phyloP scores from a whole-genome alignment of 2,797 vertebrate genomes.

The Cygnus olor region DNA sequence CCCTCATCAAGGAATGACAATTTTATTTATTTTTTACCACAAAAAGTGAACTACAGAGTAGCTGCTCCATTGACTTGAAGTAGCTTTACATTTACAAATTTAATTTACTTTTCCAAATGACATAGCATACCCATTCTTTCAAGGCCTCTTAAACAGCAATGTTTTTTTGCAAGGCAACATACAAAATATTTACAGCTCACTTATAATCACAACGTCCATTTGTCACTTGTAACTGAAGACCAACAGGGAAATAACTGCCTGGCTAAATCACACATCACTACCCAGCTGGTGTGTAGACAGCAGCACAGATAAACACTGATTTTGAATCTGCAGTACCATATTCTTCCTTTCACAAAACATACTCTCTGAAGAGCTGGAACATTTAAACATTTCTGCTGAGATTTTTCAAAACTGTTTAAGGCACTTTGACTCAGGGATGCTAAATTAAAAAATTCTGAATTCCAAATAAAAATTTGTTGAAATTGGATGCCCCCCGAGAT shows the following conservation, averaged over 20 bases:
- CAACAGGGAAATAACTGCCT: background rate
- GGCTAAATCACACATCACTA: background rate
- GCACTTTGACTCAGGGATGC: background rate
- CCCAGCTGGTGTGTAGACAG: background rate
- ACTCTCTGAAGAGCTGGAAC: background rate
- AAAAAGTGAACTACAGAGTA: background rate
- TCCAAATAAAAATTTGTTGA: background rate
- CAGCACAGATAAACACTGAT: background rate
- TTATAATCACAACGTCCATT: background rate
- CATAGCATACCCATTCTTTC: background rate
- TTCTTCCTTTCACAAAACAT: background rate
- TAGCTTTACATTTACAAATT: background rate
- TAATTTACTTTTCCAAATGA: slow-evolving; percentile 15
- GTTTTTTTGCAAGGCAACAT: background rate
- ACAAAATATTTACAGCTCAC: background rate
- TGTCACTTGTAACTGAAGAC: background rate
- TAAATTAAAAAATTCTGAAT: background rate
- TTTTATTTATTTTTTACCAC: background rate
- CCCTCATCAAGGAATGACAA: background rate
- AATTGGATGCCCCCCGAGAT: background rate
- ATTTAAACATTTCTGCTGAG: background rate
- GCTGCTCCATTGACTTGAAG: background rate
- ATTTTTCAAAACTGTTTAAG: background rate
- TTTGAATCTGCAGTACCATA: background rate
- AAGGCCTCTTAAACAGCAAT: background rate